A percentile compares a stretch with the other conserved stretches of the same genome.
These are phyloP conservation scores for Habroteleia sp. DNA, from an alignment of 2,888 invertebrate genomes.

Conservation along the genomic window DNA sequence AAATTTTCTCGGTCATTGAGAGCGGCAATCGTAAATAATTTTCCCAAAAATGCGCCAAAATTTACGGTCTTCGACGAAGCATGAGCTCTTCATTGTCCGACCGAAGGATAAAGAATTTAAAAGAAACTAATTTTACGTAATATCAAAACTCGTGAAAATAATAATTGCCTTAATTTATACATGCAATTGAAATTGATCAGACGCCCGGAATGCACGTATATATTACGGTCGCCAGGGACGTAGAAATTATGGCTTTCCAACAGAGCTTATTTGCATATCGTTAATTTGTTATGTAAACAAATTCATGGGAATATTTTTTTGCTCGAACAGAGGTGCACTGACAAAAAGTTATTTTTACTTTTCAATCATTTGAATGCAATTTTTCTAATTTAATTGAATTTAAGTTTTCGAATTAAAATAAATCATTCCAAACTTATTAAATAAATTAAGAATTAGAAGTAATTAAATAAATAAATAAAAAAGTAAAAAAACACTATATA, in stretches of 20 bases:
- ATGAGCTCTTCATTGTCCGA: neutral
- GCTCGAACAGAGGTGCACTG: slow-evolving; percentile 10
- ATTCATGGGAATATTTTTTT: slow-evolving; percentile 32
- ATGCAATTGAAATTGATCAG: slow-evolving; percentile 44
- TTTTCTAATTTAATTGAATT: no score
- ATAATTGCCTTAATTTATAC: slow-evolving; percentile 42
- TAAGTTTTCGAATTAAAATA: no score
- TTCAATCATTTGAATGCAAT: no score
- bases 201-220: slow-evolving; percentile 5
- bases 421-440: no score
- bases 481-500: no score
- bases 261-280: slow-evolving; percentile 46
- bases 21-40: no score
- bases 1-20: neutral
- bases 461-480: no score
- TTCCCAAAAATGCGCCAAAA: neutral
- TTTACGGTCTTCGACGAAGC: neutral
- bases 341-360: no score
- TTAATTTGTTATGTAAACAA: slow-evolving; percentile 52
- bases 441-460: no score
- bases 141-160: slow-evolving; percentile 45
- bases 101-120: slow-evolving; percentile 7
- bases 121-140: slow-evolving; percentile 37
- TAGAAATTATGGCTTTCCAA: slow-evolving; percentile 41
- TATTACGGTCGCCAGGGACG: slow-evolving; percentile 12